Percentiles rank a stretch among this genome's conserved stretches.
These are phyloP conservation scores for Turritopsis rubra DNA, from an alignment of 30 jellyfish, hydroid and myxozoan genomes.

Conservation along the genomic window DNA sequence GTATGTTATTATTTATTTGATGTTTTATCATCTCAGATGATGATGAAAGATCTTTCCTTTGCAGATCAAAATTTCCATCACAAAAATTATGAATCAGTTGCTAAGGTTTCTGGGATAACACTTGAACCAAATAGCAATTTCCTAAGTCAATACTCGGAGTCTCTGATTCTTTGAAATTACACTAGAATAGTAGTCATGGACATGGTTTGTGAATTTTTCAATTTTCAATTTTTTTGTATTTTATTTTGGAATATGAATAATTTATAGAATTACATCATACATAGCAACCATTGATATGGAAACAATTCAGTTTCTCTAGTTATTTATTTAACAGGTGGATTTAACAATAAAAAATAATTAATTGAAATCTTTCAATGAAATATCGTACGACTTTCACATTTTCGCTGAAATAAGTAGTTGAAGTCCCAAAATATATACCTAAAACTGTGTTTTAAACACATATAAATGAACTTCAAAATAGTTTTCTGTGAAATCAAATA, in stretches of 20 bases:
- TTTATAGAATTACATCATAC: background rate
- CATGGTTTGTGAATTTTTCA: background rate
- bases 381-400: background rate
- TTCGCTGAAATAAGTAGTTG: background rate
- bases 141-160: no score
- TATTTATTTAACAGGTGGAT: background rate
- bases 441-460: no score
- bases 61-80: no score
- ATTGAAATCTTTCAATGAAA: background rate
- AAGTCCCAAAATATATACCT: background rate
- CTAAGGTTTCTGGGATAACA: no score
- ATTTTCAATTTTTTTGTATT: background rate
- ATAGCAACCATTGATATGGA: background rate
- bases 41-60: no score
- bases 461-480: constrained; percentile 34
- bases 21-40: no score
- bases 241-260: background rate
- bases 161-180: background rate
- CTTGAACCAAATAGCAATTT: no score
- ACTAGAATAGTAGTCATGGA: background rate
- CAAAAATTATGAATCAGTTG: no score
- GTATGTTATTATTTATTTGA: no score
- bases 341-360: background rate
- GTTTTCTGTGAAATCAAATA: no score
- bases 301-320: background rate